Base-by-base conservation (phyloP, 2,113 vertebrate genomes). In the Apistogramma diplotaenia region DNA sequence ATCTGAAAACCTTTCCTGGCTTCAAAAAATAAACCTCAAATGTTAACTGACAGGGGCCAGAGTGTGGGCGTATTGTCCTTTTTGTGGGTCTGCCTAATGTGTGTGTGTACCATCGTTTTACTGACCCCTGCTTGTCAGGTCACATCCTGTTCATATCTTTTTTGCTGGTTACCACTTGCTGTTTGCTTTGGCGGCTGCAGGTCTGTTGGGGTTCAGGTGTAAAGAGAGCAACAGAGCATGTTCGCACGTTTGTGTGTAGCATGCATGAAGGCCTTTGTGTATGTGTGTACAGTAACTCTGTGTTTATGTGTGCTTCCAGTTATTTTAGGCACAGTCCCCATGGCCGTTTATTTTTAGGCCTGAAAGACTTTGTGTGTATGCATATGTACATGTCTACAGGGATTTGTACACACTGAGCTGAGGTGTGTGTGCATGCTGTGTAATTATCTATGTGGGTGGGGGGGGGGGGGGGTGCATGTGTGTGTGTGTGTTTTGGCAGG, bases 311-410 rank as follows among this genome's bases (percentile, higher is more conserved):
- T 1, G 75, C 23, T 56, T 75, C 16, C 73, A 61, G 87, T 94
- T 93, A 95, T 94, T 95, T 94, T 92, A 85, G 91, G 92, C 85
- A 78, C 86, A 85, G 76, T 91, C 81, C 31, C 71, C 83, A 58
- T 33, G 70, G 80, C 33, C 31, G 12, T 89, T 90, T 95, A 95
- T 95, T 95, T 96, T 93, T 94, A 95, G 91, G 86, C 71, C 81
- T 93, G 89, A 94, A 92, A 84, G 90, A 90, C 89, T 92, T 87
- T 78, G 87, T 94, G 90, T 89, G 87, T 74, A 62, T 76, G 61
- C 49, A 46, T 61, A 29, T 85, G 72, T 61, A 27, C 70, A 76
- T 71, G 84, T 86, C 84, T 77, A 54, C 49, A 62, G 74, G 79
- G 74, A 59, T 85, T 72, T 89, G 53, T 60, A 75, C 74, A 78